Base-by-base conservation (phyloP, 2,888 invertebrate species). In the Cheilosia impressa region DNA sequence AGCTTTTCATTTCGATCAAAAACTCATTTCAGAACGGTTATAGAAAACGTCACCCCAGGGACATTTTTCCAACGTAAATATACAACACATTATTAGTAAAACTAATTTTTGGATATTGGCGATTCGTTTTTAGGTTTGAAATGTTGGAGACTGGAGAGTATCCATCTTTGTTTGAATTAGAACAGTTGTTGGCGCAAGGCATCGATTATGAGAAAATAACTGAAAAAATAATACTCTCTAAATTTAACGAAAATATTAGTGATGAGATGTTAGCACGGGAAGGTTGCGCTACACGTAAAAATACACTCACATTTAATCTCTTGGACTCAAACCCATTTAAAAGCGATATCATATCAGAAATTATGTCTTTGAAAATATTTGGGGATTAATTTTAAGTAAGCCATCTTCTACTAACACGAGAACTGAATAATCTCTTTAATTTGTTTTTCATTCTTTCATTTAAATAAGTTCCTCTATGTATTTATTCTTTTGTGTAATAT, bases 101-200 rank as follows among this genome's bases (percentile, higher is more conserved):
- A n/a, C 41, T 31, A 38, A 34, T 19, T n/a, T 52, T 38, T 52
- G 38, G 50, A 66, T 31, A 45, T 55, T 58, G 22, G 63, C 34
- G 24, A 66, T 65, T 69, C 53, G 22, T 88, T 87, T 58, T 79
- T 52, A 89, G 89, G 73, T 90, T 90, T 87, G 87, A 89, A 53
- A 90, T 90, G 89, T 87, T 90, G 78, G 90, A 90, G 87, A 81
- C 66, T 7, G 90, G 90, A 1, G 89, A 89, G 82, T 90, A 90
- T 88, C 90, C 90, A 19, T 88, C 88, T 27, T 89, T 90, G 71
- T 50, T 43, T 24, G 90, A 90, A 72, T 80, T 90, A 66, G 87
- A 89, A 53, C 63, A 87, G 27, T 77, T 87, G 52, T 60, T 87
- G 71, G 73, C 87, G 10, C 87, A 88, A 47, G 89, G 89, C 22